Percentiles rank a stretch among this genome's conserved stretches.
These are phyloP conservation scores for Drosophila merina DNA, from an alignment of 2,888 invertebrate species.

Conservation along the genomic window DNA sequence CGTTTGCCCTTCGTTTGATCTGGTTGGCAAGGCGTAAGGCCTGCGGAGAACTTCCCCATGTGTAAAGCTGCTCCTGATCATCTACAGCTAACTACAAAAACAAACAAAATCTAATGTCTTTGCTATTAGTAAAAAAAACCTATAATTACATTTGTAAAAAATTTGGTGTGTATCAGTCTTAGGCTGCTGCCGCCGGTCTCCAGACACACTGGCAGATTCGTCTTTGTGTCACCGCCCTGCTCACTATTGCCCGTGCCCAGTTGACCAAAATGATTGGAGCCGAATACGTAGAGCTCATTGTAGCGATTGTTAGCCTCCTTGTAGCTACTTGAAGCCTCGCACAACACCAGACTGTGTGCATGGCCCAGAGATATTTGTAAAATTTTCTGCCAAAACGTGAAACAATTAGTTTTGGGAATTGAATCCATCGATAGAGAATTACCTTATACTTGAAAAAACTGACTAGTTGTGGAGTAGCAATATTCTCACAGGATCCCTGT, in stretches of 20 bases:
- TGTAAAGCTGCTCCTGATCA: slow-evolving; percentile 87
- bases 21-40: slow-evolving; percentile 88
- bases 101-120: too few relatives aligned
- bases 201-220: slow-evolving; percentile 84
- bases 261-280: slow-evolving; percentile 94
- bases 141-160: slow-evolving; percentile 90
- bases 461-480: slow-evolving; percentile 85
- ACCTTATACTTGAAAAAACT: slow-evolving; percentile 84
- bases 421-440: too few relatives aligned
- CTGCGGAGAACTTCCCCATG: slow-evolving; percentile 92
- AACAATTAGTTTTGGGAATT: not conserved
- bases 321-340: slow-evolving; percentile 58
- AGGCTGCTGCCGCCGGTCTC: slow-evolving; percentile 78
- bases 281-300: slow-evolving; percentile 89
- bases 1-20: slow-evolving; percentile 86
- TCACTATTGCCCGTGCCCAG: slow-evolving; percentile 87
- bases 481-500: slow-evolving; percentile 91
- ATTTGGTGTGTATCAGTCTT: slow-evolving; percentile 86
- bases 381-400: slow-evolving; percentile 78
- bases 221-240: slow-evolving; percentile 72
- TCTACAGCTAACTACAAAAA: slow-evolving; percentile 87
- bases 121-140: too few relatives aligned
- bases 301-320: slow-evolving; percentile 55
- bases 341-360: slow-evolving; percentile 83
- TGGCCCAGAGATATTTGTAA: slow-evolving; percentile 84